Base-by-base conservation (phyloP, 2,113 vertebrate species). In the Hemiprocne comata region DNA sequence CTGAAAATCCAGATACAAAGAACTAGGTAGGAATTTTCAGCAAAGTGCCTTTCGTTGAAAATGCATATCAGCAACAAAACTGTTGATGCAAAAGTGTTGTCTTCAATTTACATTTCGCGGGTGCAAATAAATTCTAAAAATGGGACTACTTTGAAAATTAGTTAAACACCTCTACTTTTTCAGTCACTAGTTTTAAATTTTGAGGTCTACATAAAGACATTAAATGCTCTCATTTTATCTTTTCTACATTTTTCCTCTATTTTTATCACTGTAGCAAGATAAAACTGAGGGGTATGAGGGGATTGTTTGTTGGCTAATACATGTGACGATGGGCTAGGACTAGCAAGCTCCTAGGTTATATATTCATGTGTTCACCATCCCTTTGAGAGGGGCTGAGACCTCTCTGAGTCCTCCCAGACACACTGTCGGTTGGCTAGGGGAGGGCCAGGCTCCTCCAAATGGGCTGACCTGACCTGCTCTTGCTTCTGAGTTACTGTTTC, bases 221-320 rank as follows among this genome's bases (percentile, higher is more conserved):
- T 36, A 34, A 48, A 4, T 85, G 7, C 16, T 90, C 11, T 61
- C 16, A 38, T 60, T 83, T 90, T 33, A 33, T 55, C 13, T 18
- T 82, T 89, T 82, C n/a, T 50, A 12, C 50, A 54, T 75, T 44
- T 75, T 58, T 46, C 28, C 21, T 74, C 25, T 38, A 0, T 72
- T 74, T 92, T 89, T 58, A 21, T 42, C 13, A 46, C 13, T 42
- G 8, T 54, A 85, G 17, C 38, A 60, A 60, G 53, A 29, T 53
- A 20, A 6, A 46, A 1, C 11, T 33, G 31, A 58, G 21, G 6
- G 3, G 4, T 50, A 19, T 0, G 0, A 48, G 81, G 40, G 20
- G 23, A 5, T 62, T 38, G 3, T n/a, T 74, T 34, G 17, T 12
- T 51, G 57, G 21, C 12, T 24, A 50, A 74, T 28, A 40, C 6